Evolutionary conservation across 2,797 vertebrate species (phyloP).

Genomic region (Acanthurus lineatus): DNA sequence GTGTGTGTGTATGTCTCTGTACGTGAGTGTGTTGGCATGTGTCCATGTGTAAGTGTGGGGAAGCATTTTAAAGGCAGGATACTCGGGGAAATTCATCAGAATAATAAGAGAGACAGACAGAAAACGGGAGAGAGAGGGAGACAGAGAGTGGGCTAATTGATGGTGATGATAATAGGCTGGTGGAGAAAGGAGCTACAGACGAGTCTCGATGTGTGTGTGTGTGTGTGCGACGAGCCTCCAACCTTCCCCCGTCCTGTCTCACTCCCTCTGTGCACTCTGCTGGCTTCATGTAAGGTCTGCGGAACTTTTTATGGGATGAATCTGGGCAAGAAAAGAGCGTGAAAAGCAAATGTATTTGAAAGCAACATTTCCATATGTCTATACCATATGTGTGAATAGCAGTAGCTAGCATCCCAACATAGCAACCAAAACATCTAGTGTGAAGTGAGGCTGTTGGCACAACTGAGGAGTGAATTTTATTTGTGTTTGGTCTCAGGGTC

Average conservation of each 20-base stretch:
- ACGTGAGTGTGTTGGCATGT: constrained; percentile 40
- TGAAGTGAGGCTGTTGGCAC: not conserved
- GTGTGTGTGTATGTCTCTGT: constrained; percentile 43
- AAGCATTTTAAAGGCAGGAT: constrained; percentile 50
- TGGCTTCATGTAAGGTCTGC: constrained; percentile 26
- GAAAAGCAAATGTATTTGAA: constrained; percentile 38
- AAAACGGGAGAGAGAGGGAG: constrained; percentile 19
- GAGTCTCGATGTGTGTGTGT: constrained; percentile 40
- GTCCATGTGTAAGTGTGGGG: constrained; percentile 18
- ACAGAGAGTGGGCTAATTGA: constrained; percentile 53
- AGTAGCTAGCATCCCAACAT: constrained; percentile 9
- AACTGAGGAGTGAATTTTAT: not conserved
- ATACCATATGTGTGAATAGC: constrained; percentile 39
- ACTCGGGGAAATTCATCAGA: constrained; percentile 47
- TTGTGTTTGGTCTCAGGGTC: constrained; percentile 7
- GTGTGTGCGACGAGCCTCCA: constrained; percentile 34
- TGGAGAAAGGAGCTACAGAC: constrained; percentile 46
- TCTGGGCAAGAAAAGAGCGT: constrained; percentile 37
- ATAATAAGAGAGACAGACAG: constrained; percentile 53
- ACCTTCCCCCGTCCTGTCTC: constrained; percentile 15
- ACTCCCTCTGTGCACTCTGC: constrained; percentile 23
- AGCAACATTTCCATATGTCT: constrained; percentile 42
- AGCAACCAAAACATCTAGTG: constrained; percentile 23
- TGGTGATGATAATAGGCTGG: constrained; percentile 64
- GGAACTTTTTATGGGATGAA: constrained; percentile 16